These are phyloP conservation scores for Echinarachnius parma DNA, from an alignment of 53 echinoderm and acorn worm species.

Conservation along the genomic window DNA sequence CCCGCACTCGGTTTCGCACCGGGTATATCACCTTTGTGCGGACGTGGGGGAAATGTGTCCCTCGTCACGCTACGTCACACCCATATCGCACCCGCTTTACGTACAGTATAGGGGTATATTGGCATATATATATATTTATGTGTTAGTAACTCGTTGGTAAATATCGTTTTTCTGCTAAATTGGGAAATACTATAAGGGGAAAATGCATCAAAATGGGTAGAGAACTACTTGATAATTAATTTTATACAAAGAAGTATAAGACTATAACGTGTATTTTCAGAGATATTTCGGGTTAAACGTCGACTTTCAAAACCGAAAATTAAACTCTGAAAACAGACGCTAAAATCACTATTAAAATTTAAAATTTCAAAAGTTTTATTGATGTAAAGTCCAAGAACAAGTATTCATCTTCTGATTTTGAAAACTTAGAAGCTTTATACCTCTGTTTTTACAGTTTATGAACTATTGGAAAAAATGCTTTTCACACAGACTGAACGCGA, in stretches of 20 bases:
- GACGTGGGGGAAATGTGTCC: slow-evolving; percentile 32
- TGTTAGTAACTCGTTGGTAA: slow-evolving; percentile 40
- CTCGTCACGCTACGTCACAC: neutral
- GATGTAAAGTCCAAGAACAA: neutral
- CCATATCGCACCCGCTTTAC: slow-evolving; percentile 10
- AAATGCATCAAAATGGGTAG: neutral
- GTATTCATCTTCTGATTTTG: neutral
- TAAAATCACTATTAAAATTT: slow-evolving; percentile 7
- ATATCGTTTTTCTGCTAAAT: slow-evolving; percentile 22
- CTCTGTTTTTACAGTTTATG: neutral
- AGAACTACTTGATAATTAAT: neutral
- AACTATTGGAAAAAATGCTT: slow-evolving; percentile 10
- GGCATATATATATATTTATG: slow-evolving; percentile 15
- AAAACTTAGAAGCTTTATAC: neutral
- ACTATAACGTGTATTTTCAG: neutral
- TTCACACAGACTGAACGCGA: slow-evolving; percentile 16
- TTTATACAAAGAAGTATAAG: neutral
- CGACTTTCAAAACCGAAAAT: slow-evolving; percentile 7
- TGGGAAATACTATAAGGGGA: neutral
- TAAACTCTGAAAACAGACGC: slow-evolving; percentile 17
- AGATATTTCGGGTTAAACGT: slow-evolving; percentile 14
- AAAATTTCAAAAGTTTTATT: neutral
- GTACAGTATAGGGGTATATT: slow-evolving; percentile 5
- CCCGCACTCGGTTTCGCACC: neutral
- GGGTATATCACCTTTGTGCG: slow-evolving; percentile 3